Evolutionary conservation across 2,797 vertebrate genomes (phyloP).

Genomic region (Bradypodion pumilum): DNA sequence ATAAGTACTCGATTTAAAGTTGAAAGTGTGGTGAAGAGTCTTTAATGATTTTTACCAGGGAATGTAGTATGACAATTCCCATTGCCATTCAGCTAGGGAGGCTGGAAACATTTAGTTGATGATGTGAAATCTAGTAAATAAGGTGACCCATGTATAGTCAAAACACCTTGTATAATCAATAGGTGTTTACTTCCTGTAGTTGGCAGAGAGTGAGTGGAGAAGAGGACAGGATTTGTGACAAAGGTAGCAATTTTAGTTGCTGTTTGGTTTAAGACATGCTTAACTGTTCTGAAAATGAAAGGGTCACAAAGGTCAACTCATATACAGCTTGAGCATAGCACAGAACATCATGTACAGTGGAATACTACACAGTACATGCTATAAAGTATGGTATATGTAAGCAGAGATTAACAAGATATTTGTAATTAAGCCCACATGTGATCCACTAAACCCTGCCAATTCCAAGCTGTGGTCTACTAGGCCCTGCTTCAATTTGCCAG

Average conservation of each 20-base stretch:
- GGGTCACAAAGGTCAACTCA: background rate
- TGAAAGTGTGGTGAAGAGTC: constrained; percentile 39
- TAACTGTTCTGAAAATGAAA: background rate
- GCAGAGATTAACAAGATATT: background rate
- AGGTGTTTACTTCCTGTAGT: constrained; percentile 4
- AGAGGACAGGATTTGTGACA: background rate
- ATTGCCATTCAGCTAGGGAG: constrained; percentile 41
- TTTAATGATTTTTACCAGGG: constrained; percentile 30
- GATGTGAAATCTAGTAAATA: background rate
- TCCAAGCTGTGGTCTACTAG: background rate
- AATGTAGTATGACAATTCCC: constrained; percentile 1
- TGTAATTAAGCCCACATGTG: background rate
- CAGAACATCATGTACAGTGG: background rate
- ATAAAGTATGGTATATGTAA: background rate
- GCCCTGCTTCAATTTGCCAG: background rate
- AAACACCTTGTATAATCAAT: background rate
- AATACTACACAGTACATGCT: background rate
- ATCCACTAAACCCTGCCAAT: background rate
- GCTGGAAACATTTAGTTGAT: constrained; percentile 21
- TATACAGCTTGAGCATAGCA: background rate
- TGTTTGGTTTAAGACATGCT: background rate
- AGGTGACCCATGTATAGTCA: background rate
- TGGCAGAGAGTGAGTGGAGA: background rate
- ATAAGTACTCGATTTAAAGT: constrained; percentile 62
- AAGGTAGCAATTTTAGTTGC: background rate